Conservation (phyloP, 1,140 invertebrate genomes). For the Daktulosphaira vitifoliae region DNA sequence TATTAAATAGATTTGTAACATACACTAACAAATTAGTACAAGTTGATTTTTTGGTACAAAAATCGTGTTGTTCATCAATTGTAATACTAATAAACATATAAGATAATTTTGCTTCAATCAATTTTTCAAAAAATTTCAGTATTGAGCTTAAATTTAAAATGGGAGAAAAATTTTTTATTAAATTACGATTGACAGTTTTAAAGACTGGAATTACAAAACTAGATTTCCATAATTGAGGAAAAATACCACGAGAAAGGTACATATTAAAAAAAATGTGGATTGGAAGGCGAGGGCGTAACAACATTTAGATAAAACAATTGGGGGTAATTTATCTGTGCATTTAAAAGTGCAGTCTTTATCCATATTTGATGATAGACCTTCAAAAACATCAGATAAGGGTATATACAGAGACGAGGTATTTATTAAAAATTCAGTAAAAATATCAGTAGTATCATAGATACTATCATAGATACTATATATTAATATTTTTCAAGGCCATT, state of each 20-base stretch:
- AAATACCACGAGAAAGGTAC: not conserved
- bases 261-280: not conserved
- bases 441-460: no score
- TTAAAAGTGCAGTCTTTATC: not conserved
- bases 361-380: not conserved
- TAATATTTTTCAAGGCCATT: not conserved
- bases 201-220: not conserved
- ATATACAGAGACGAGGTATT: not conserved
- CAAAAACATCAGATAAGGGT: constrained; percentile 7
- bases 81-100: not conserved
- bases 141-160: not conserved
- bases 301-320: not conserved
- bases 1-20: not conserved
- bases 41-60: not conserved
- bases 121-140: not conserved
- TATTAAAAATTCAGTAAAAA: not conserved
- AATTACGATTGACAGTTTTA: not conserved
- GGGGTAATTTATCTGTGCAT: not conserved
- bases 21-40: not conserved
- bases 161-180: not conserved
- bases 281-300: not conserved
- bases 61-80: not conserved
- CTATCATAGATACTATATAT: not conserved
- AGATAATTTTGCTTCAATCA: not conserved
- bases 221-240: not conserved